Evolutionary conservation across 2,797 vertebrate genomes (phyloP).

Genomic region (Falco novaeseelandiae): DNA sequence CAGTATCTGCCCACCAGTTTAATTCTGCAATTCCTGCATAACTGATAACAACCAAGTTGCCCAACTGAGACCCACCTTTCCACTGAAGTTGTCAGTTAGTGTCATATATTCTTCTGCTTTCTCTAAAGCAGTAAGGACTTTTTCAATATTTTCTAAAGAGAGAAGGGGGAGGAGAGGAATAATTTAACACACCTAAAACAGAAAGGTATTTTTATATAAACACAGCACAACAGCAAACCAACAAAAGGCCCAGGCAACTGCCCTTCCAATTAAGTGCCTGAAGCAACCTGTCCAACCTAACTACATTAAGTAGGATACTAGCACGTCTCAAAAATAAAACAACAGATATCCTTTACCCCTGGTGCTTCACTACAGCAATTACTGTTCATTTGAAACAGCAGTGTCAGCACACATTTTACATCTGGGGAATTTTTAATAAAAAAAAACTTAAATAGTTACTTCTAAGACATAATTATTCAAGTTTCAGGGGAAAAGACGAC

Average conservation of each 20-base stretch:
- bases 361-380: background rate
- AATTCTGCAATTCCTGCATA: background rate
- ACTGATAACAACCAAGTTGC: background rate
- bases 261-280: background rate
- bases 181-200: background rate
- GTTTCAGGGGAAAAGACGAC: background rate
- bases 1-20: background rate
- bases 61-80: conserved; percentile 82
- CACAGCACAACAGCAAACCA: background rate
- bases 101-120: conserved; percentile 91
- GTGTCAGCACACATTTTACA: background rate
- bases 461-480: background rate
- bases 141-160: conserved; percentile 76
- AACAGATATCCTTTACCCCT: background rate
- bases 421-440: background rate
- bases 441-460: background rate
- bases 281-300: background rate
- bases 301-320: fast-evolving
- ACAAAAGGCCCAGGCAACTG: background rate
- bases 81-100: conserved; percentile 81
- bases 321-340: background rate
- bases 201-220: background rate
- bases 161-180: background rate
- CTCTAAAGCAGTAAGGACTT: conserved; percentile 86
- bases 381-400: background rate